A percentile compares a stretch with the other conserved stretches of the same genome.
Conservation (phyloP, 2,888 invertebrate genomes). For the Zaprionus bogoriensis region DNA sequence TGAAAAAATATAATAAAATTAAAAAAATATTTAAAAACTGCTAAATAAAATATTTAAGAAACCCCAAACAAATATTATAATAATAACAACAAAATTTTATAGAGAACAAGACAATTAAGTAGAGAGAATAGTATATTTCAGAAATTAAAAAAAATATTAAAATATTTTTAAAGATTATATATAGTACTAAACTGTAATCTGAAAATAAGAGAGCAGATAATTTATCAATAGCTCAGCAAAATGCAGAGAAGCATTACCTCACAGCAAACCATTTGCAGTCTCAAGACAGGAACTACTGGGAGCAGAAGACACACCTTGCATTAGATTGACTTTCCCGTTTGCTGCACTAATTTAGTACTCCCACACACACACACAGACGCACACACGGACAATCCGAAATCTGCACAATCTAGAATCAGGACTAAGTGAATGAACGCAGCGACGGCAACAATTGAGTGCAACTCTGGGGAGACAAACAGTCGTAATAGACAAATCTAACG, state of each 20-base stretch:
- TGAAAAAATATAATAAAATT: too few species aligned
- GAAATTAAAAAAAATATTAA: background rate
- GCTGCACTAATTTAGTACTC: conserved; percentile 63
- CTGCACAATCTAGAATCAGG: conserved; percentile 40
- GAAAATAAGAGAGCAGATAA: too few species aligned
- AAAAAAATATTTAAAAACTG: too few species aligned
- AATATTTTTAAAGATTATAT: too few species aligned
- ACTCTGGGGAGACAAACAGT: conserved; percentile 61
- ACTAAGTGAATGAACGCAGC: conserved; percentile 46
- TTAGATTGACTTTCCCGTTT: conserved; percentile 69
- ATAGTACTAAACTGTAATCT: too few species aligned
- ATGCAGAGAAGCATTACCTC: too few species aligned
- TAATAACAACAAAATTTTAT: too few species aligned
- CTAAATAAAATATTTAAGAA: too few species aligned
- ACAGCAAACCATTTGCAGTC: too few species aligned
- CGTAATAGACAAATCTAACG: conserved; percentile 73
- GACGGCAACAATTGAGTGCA: conserved; percentile 49
- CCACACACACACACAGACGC: background rate
- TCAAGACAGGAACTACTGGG: background rate
- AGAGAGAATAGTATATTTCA: background rate
- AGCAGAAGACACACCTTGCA: conserved; percentile 29
- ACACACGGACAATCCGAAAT: conserved; percentile 26
- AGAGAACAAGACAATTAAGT: too few species aligned
- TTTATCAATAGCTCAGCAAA: too few species aligned
- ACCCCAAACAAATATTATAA: too few species aligned